Percentiles rank a stretch among this genome's conserved stretches.
phyloP scores from a whole-genome alignment of 2,888 invertebrate genomes.

The Drosophila picticornis region DNA sequence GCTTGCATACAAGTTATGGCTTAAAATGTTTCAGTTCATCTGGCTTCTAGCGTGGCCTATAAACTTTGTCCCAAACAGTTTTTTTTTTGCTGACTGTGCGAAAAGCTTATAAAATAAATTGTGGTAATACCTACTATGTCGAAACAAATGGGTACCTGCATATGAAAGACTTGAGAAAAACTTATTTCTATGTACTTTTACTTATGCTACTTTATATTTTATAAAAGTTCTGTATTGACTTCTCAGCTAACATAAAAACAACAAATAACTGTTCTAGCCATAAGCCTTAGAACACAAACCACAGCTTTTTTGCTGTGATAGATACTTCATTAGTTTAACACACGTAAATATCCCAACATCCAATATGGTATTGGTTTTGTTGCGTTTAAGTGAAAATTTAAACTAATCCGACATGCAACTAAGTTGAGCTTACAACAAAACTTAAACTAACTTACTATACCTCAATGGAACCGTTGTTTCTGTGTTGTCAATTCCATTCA shows the following conservation, averaged over 20 bases:
- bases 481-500: slow-evolving; percentile 21
- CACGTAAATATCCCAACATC: background rate
- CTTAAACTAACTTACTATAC: slow-evolving; percentile 67
- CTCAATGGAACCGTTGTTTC: slow-evolving; percentile 40
- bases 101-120: slow-evolving; percentile 27
- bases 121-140: background rate
- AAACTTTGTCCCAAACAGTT: slow-evolving; percentile 30
- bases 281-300: background rate
- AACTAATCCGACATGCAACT: slow-evolving; percentile 56
- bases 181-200: background rate
- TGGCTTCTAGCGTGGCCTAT: slow-evolving; percentile 32
- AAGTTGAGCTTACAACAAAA: slow-evolving; percentile 52
- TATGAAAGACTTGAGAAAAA: background rate
- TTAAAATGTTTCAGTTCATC: slow-evolving; percentile 61
- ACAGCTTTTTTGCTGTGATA: background rate
- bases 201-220: background rate
- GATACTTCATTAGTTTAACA: slow-evolving; percentile 7
- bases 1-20: slow-evolving; percentile 70
- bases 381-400: slow-evolving; percentile 18
- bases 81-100: slow-evolving; percentile 3
- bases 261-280: background rate
- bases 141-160: slow-evolving; percentile 1
- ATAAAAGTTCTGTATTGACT: slow-evolving; percentile 1
- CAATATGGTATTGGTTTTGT: slow-evolving; percentile 12
- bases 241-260: background rate